Evolutionary conservation across 2,113 vertebrate species (phyloP).

Genomic region (Crocuta crocuta): DNA sequence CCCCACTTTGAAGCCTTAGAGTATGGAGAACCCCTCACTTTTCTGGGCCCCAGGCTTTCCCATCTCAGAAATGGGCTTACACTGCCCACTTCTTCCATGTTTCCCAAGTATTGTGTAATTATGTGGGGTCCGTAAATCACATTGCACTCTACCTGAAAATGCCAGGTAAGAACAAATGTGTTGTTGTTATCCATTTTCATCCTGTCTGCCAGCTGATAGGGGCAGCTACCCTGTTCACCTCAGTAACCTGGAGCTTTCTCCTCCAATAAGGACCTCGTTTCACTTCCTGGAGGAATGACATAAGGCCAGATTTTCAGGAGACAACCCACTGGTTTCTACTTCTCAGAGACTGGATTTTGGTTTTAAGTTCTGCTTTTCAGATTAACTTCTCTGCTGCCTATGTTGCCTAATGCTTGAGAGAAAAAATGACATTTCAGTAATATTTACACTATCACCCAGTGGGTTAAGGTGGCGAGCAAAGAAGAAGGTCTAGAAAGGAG

Average conservation of each 20-base stretch:
- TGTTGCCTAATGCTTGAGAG: neutral
- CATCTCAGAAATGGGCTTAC: neutral
- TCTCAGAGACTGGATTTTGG: neutral
- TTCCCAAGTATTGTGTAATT: neutral
- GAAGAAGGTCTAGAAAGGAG: neutral
- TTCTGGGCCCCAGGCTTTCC: neutral
- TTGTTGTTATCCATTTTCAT: neutral
- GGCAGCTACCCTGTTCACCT: neutral
- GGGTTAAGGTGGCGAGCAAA: neutral
- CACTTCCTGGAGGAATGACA: neutral
- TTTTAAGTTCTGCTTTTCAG: conserved; percentile 29
- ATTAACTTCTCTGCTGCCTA: neutral
- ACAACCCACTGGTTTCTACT: neutral
- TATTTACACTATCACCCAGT: neutral
- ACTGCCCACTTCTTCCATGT: neutral
- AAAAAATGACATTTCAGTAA: neutral
- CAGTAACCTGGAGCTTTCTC: neutral
- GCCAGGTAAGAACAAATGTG: neutral
- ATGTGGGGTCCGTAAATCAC: neutral
- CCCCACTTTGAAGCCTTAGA: neutral
- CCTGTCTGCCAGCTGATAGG: neutral
- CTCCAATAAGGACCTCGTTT: neutral
- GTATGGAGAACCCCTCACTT: neutral
- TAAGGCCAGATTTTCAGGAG: neutral
- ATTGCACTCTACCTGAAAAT: neutral